Conservation (phyloP, 2,888 invertebrate species). For the Galerucella calmariensis region DNA sequence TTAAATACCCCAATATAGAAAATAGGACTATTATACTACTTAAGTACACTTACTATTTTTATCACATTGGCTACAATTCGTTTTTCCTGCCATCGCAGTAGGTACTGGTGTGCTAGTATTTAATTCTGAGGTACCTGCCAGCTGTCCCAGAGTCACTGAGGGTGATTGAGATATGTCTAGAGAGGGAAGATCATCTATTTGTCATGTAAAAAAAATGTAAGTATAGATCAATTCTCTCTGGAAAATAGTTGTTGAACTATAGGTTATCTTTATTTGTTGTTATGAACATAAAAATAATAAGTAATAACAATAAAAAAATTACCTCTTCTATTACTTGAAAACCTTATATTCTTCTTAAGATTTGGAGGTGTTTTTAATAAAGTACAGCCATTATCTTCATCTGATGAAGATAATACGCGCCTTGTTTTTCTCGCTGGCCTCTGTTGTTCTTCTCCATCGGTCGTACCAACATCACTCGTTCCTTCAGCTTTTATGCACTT, state of each 20-base stretch:
- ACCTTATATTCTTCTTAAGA: too few relatives aligned
- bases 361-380: too few relatives aligned
- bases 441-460: slow-evolving; percentile 9
- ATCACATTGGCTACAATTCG: too few relatives aligned
- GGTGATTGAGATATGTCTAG: slow-evolving; percentile 15
- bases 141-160: slow-evolving; percentile 3
- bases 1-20: not conserved
- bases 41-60: too few relatives aligned
- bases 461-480: slow-evolving; percentile 21
- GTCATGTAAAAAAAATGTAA: not conserved
- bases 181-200: slow-evolving; percentile 13
- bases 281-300: slow-evolving; percentile 2
- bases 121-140: not conserved
- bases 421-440: not conserved
- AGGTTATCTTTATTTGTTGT: slow-evolving; percentile 15
- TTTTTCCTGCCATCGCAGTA: too few relatives aligned
- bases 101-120: too few relatives aligned
- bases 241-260: slow-evolving; percentile 16
- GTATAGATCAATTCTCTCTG: slow-evolving; percentile 10
- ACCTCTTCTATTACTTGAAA: slow-evolving; percentile 2
- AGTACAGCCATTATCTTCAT: not conserved
- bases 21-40: slow-evolving; percentile 1
- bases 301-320: slow-evolving; percentile 17
- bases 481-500: slow-evolving; percentile 22
- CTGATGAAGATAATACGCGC: slow-evolving; percentile 14